phyloP scores from a whole-genome alignment of 30 jellyfish, hydroid and myxozoan genomes.

The Chrysaora quinquecirrha region DNA sequence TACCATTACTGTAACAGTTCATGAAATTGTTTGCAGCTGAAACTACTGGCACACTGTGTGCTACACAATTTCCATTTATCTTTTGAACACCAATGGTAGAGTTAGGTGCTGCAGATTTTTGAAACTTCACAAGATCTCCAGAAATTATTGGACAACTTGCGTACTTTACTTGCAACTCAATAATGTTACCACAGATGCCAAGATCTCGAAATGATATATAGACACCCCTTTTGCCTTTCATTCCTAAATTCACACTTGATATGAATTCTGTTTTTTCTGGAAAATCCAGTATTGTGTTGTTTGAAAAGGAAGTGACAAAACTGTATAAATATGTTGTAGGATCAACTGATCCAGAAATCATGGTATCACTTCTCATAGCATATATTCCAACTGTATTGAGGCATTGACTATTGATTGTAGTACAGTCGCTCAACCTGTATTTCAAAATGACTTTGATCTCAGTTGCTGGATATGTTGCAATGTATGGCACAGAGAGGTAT shows the following conservation, averaged over 20 bases:
- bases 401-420: background rate
- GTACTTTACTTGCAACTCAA: background rate
- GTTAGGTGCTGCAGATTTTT: conserved; percentile 24
- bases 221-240: conserved; percentile 7
- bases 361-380: background rate
- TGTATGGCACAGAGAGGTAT: background rate
- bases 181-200: conserved; percentile 19
- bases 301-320: background rate
- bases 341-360: background rate
- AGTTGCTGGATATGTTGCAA: background rate
- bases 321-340: background rate
- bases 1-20: conserved; percentile 37
- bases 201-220: conserved; percentile 9
- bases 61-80: conserved; percentile 24
- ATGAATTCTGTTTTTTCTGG: background rate
- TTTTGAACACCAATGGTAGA: background rate
- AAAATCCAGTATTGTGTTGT: background rate
- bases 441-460: background rate
- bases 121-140: conserved; percentile 31
- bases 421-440: background rate
- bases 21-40: background rate
- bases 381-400: background rate
- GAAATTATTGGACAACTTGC: conserved; percentile 34
- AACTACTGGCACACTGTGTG: background rate
- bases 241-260: background rate